Conservation (phyloP, 2,113 vertebrate genomes). For the Rousettus leschenaultii region DNA sequence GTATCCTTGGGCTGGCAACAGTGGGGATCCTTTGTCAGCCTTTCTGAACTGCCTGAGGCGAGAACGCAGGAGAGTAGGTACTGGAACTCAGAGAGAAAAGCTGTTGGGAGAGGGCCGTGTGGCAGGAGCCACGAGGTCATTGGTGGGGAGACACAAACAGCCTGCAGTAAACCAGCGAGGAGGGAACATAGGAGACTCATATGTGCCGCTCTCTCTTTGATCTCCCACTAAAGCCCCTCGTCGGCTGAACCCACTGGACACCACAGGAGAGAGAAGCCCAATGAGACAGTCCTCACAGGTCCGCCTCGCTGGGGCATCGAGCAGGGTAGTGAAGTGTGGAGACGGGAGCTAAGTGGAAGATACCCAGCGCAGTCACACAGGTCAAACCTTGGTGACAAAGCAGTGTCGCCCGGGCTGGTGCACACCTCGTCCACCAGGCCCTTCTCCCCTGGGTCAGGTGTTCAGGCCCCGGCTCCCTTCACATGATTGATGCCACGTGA, state of each 20-base stretch:
- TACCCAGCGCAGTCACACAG: not conserved
- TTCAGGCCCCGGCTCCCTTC: not conserved
- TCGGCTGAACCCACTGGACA: not conserved
- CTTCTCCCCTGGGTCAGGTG: rapidly evolving
- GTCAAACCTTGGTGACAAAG: not conserved
- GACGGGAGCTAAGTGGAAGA: not conserved
- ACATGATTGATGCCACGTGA: no score
- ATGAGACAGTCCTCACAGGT: not conserved
- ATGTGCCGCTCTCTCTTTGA: not conserved
- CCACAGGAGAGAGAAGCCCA: not conserved
- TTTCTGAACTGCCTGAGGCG: not conserved
- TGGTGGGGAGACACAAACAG: not conserved
- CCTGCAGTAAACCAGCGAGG: not conserved
- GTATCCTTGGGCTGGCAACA: not conserved
- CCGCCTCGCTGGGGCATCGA: not conserved
- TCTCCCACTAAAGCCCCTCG: not conserved
- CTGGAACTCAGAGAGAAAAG: not conserved
- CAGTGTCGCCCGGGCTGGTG: rapidly evolving
- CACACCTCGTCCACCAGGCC: not conserved
- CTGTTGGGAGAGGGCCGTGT: not conserved
- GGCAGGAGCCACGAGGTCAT: not conserved
- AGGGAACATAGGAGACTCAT: not conserved
- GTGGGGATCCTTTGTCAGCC: not conserved
- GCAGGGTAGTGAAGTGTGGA: not conserved
- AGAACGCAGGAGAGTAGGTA: not conserved